Evolutionary conservation across 2,888 invertebrate species (phyloP).

Genomic region (Imbricaverruca yamaguchii): DNA sequence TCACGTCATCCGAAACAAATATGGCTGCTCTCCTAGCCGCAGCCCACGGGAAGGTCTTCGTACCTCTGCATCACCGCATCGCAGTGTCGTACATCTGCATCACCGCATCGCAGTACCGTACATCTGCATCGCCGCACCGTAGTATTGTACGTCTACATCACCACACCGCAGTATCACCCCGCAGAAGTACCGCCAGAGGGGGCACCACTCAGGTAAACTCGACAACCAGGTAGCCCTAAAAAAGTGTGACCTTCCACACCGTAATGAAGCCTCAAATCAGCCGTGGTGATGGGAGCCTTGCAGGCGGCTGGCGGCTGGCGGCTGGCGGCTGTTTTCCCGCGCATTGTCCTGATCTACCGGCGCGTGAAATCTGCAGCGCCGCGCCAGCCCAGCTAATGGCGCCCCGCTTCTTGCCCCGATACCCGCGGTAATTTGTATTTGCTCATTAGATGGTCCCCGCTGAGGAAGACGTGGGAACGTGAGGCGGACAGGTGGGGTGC

Average conservation of each 20-base stretch:
- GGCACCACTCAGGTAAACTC: no score
- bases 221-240: no score
- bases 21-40: no score
- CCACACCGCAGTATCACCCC: no score
- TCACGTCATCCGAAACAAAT: no score
- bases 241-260: neutral
- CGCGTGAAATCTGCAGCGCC: neutral
- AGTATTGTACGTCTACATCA: no score
- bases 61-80: no score
- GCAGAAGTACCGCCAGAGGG: no score
- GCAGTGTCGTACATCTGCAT: no score
- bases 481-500: neutral
- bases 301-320: neutral
- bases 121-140: no score
- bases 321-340: neutral
- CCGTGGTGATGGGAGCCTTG: neutral
- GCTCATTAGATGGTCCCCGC: neutral
- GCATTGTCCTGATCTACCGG: neutral
- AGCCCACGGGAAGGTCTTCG: no score
- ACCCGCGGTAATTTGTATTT: neutral
- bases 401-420: neutral
- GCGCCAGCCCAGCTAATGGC: neutral
- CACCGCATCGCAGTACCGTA: no score
- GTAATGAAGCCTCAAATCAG: conserved; percentile 7
- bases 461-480: neutral